A percentile compares a stretch with the other conserved stretches of the same genome.
phyloP scores from a whole-genome alignment of 2,888 invertebrate species.

The Temnothorax ravouxi region DNA sequence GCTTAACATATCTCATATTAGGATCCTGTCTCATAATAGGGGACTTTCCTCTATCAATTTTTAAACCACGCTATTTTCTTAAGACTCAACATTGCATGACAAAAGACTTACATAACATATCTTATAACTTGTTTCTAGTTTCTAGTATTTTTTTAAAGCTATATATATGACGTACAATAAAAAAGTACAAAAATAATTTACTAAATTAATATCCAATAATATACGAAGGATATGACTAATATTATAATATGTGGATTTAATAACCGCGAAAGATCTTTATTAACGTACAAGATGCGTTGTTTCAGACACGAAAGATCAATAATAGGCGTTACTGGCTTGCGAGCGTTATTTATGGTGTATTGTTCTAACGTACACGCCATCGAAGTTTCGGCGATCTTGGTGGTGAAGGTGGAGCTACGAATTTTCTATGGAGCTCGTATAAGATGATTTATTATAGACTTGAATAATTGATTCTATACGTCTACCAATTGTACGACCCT shows the following conservation, averaged over 20 bases:
- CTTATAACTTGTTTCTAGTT: not conserved
- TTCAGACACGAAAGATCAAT: conserved; percentile 9
- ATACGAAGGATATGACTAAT: not conserved
- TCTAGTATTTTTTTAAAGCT: not conserved
- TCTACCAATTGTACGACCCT: not conserved
- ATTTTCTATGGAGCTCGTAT: conserved; percentile 1
- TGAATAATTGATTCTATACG: conserved; percentile 15
- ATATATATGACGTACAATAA: not conserved
- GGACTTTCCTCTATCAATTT: too few relatives aligned
- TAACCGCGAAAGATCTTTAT: not conserved
- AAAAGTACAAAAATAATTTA: not conserved
- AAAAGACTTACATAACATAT: not conserved
- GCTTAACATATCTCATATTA: too few relatives aligned
- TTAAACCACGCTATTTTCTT: not conserved
- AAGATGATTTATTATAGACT: conserved; percentile 16
- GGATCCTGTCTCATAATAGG: too few relatives aligned
- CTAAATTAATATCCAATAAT: not conserved
- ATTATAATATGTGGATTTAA: not conserved
- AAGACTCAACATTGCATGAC: not conserved
- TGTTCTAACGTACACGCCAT: conserved; percentile 19
- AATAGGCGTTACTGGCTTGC: conserved; percentile 30
- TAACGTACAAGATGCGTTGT: conserved; percentile 2
- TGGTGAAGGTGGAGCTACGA: not conserved
- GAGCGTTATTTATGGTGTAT: conserved; percentile 26
- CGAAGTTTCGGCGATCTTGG: conserved; percentile 16